Percentiles rank a stretch among this genome's conserved stretches.
Conservation (phyloP, 2,113 vertebrate species). For the Bos indicus region DNA sequence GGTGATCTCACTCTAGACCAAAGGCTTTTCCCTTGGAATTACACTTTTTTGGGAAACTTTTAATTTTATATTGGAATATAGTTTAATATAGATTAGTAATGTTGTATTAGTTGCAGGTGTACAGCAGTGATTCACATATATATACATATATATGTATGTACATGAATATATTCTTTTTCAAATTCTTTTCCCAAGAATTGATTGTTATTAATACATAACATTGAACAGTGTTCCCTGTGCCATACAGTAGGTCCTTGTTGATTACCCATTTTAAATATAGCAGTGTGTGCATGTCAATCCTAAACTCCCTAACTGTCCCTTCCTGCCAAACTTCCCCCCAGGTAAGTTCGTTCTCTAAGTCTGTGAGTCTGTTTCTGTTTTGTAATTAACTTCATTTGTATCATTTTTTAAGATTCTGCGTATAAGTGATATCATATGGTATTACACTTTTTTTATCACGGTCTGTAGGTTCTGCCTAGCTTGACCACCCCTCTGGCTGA, state of each 20-base stretch:
- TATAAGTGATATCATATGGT: fast-evolving
- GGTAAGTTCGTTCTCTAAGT: neutral
- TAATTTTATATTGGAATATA: neutral
- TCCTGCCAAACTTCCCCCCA: fast-evolving
- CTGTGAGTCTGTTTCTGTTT: neutral
- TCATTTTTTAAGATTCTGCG: neutral
- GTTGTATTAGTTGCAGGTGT: neutral
- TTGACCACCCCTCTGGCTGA: neutral
- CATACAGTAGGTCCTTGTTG: neutral
- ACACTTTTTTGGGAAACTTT: neutral
- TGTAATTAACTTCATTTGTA: neutral
- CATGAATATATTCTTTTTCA: neutral
- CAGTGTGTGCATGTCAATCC: neutral
- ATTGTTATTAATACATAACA: neutral
- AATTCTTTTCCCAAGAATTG: neutral
- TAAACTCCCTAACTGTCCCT: neutral
- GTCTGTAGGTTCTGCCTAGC: neutral
- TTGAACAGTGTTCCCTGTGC: neutral
- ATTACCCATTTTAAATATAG: neutral
- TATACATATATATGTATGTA: neutral
- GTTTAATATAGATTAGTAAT: neutral
- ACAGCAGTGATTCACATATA: neutral
- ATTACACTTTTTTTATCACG: neutral
- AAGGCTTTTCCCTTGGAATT: neutral
- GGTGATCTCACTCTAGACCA: neutral